phyloP scores from a whole-genome alignment of 2,113 vertebrate species.

The Megatriorchis doriae region DNA sequence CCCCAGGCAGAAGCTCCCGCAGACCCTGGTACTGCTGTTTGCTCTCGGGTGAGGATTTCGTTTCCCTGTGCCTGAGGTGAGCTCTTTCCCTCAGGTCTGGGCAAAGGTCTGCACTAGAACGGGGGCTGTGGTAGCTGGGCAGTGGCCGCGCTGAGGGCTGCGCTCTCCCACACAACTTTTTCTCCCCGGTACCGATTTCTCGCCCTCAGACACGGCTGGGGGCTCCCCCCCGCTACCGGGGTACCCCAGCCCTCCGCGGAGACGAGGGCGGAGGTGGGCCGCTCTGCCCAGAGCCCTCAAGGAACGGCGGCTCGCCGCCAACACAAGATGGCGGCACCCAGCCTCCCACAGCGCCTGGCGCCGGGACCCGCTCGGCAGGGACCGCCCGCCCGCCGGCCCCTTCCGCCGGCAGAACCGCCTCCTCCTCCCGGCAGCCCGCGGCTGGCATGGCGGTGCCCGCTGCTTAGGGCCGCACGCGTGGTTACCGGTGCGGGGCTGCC shows the following conservation, averaged over 20 bases:
- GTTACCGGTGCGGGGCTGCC: background rate
- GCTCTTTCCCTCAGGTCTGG: background rate
- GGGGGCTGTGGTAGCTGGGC: too few species aligned
- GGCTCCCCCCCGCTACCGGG: background rate
- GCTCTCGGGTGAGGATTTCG: background rate
- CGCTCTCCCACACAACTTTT: fast-evolving
- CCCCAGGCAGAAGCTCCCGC: background rate
- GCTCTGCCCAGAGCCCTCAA: fast-evolving
- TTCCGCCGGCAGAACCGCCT: background rate
- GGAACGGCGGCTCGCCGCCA: fast-evolving
- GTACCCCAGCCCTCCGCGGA: background rate
- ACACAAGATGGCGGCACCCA: fast-evolving
- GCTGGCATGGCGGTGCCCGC: conserved; percentile 72
- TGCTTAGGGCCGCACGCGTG: background rate
- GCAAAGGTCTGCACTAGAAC: background rate
- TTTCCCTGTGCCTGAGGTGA: fast-evolving
- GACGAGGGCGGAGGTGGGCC: fast-evolving
- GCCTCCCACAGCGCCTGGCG: fast-evolving
- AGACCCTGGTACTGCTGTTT: too few species aligned
- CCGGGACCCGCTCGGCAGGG: fast-evolving
- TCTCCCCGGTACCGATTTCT: background rate
- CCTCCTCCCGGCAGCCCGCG: conserved; percentile 19
- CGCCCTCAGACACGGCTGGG: too few species aligned
- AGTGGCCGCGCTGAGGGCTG: background rate
- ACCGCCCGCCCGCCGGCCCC: background rate